Base-by-base conservation (phyloP, 2,797 vertebrate species). In the Rhadinocentrus ornatus region DNA sequence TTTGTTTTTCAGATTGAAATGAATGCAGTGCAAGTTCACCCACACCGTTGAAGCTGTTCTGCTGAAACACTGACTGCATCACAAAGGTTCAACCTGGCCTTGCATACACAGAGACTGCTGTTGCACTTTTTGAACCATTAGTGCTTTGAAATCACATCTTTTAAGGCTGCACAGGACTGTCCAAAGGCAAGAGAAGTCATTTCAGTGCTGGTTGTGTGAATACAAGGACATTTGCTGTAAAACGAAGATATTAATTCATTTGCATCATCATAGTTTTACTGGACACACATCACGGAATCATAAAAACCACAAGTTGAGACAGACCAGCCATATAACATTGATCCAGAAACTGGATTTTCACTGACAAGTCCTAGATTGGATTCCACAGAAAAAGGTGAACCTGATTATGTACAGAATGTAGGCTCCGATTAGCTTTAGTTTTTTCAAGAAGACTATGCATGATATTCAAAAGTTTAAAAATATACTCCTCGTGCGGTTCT, bases 391-490 rank as follows among this genome's bases (percentile, higher is more conserved):
- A 44, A 15, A 44, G 15, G 41, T 44, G 15, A 46, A 46, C 4
- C 53, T 3, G 26, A 57, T 29, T n/a, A 7, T 56, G 16, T 37
- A 18, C 1, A 72, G 7, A 24, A 48, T 58, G 54, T 64, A 1
- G 54, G 65, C 1, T n/a, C 61, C 0, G 39, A n/a, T n/a, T n/a
- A n/a, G n/a, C n/a, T n/a, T n/a, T 18, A 64, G 41, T 1, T 69
- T 69, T 3, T 76, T 76, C 22, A 44, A 69, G 26, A 70, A 66
- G 9, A 46, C 44, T 1, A 15, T 58, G 13, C 26, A 52, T 58
- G 50, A 72, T 24, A 15, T 37, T 65, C 46, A 70, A 0, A 55
- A 60, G 46, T 76, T 58, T 37, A 69, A 75, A 35, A 74, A 74
- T 75, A 44, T 68, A 0, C 20, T 68, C 0, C 31, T 76, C 11